Conservation (phyloP, 2,888 invertebrate genomes). For the Latheticus oryzae region DNA sequence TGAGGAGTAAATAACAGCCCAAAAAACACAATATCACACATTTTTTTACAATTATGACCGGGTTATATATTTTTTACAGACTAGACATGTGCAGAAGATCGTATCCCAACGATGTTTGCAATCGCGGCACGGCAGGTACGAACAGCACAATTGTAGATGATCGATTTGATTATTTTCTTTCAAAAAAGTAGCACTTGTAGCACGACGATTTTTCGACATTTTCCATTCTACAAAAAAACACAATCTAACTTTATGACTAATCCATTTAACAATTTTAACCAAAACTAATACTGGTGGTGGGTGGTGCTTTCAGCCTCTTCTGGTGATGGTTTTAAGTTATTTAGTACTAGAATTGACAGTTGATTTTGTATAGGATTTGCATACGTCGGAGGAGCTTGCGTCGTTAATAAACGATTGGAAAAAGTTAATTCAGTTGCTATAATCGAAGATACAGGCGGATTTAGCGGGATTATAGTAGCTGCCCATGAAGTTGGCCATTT, state of each 20-base stretch:
- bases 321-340: conserved; percentile 18
- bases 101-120: conserved; percentile 94
- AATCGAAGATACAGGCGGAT: conserved; percentile 95
- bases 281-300: conserved; percentile 20
- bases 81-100: conserved; percentile 99
- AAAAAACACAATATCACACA: conserved; percentile 36
- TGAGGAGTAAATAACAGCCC: conserved; percentile 26
- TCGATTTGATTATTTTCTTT: conserved; percentile 6
- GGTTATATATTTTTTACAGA: conserved; percentile 79
- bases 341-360: conserved; percentile 10
- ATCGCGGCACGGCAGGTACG: conserved; percentile 98
- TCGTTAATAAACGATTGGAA: conserved; percentile 93
- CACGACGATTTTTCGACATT: conserved; percentile 13
- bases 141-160: conserved; percentile 33
- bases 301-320: too few relatives aligned
- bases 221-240: conserved; percentile 14
- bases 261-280: conserved; percentile 31
- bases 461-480: conserved; percentile 95
- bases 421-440: conserved; percentile 97
- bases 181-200: conserved; percentile 17
- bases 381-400: conserved; percentile 95
- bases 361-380: conserved; percentile 80
- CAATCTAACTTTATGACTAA: conserved; percentile 17
- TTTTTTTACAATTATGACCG: conserved; percentile 51
- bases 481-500: conserved; percentile 97